Evolutionary conservation across 2,797 vertebrate species (phyloP), one percentile per base, ranked within the genome.

Genomic region (Chiloscyllium punctatum): DNA sequence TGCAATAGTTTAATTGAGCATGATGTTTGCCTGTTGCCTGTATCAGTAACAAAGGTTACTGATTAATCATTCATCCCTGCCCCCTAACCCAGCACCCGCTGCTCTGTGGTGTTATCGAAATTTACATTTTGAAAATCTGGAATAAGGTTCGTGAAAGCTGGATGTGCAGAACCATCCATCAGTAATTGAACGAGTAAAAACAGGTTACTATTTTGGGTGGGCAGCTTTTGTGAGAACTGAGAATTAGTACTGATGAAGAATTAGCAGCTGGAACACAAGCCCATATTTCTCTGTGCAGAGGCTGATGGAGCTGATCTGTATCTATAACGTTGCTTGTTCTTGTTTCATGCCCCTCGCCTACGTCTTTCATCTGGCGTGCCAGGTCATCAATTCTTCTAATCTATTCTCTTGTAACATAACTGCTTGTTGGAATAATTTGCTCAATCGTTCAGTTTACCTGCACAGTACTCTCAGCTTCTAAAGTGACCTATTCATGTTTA

Each of bases 401-500:
- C 68, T 72, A 94, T 51, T 94, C 51, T 51, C 42, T 72, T 94
- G 92, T 94, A 94, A 71, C 68, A 74, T 25, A 74, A 72, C 48
- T 5, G 37, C 15, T 71, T 90, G 87, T 48, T 74, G 92, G 92
- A 94, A 71, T 53, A 74, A 94, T 72, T 72, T 94, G 92, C 69
- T 94, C 69, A 94, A 27, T 48, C 11, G 4, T 71, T 94, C 51
- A 71, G 37, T 66, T 51, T 74, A 74, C 68, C 42, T 69, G 5
- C 27, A 72, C 71, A 42, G 11, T 71, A 51, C 27, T 72, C 48
- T 0, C 37, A 94, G 69, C 42, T 94, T 94, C 48, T 3, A 72
- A 72, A 74, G 69, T 94, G 9, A 72, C 66, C 92, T 74, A 72
- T 51, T 94, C 68, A 94, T 74, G 92, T 94, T 74, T 94, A 94